These are phyloP conservation scores for Protonemura montana DNA, from an alignment of 2,888 invertebrate genomes.

Conservation along the genomic window DNA sequence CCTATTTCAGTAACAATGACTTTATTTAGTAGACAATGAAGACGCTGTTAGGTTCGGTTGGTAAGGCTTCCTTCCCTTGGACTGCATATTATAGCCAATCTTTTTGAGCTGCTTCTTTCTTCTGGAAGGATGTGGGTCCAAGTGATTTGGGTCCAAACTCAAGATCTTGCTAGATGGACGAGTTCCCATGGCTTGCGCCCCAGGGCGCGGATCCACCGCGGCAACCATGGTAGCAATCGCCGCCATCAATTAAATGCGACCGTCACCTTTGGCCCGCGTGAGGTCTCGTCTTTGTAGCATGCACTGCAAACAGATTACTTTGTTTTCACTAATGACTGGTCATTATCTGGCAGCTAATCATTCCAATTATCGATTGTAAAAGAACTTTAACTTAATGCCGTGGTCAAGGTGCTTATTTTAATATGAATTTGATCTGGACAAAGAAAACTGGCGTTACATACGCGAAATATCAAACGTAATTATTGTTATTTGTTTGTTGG, in stretches of 20 bases:
- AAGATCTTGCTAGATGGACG: neutral
- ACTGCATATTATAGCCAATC: too few species aligned
- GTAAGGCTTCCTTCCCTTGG: too few species aligned
- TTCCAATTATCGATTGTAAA: neutral
- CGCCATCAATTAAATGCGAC: neutral
- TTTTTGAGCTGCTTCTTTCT: too few species aligned
- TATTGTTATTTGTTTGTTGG: neutral
- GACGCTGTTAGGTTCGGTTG: neutral
- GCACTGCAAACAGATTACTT: neutral
- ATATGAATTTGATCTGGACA: neutral
- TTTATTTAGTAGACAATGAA: neutral
- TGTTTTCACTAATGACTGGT: neutral
- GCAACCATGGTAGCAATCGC: neutral
- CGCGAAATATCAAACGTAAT: neutral
- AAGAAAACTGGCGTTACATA: neutral
- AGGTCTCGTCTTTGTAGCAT: neutral
- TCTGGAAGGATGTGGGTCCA: too few species aligned
- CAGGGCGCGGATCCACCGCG: neutral
- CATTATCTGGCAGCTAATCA: slow-evolving; percentile 12
- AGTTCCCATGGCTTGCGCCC: neutral
- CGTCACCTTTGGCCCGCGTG: neutral
- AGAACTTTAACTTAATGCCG: neutral
- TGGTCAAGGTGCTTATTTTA: neutral
- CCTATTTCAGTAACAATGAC: neutral
- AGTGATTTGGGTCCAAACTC: too few species aligned